Evolutionary conservation across 2,797 vertebrate genomes (phyloP), one percentile per base, ranked within the genome.

Genomic region (Anas flavirostris): DNA sequence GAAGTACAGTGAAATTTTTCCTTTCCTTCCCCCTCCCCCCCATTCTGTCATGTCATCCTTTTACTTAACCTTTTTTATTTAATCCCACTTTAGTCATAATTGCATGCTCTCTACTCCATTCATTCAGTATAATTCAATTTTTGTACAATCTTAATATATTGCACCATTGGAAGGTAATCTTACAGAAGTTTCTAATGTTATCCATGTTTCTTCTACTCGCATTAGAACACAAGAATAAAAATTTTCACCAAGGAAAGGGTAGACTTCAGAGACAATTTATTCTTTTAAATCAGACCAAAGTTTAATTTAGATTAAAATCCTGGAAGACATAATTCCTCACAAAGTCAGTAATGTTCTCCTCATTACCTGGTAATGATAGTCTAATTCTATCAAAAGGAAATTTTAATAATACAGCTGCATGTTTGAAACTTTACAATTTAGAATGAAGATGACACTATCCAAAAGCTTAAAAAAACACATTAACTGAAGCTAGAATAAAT

Each of bases 231-330:
- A 66, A 37, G 90, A 91, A 93, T 95, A 85, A 96, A 95, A 95
- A 91, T 79, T 90, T 91, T 96, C 93, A 96, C 93, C 93, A 94
- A 94, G 94, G 95, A 96, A 92, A 96, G 85, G 1, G 46, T 10
- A 94, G 88, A 74, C 91, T 97, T 97, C 91, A 95, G 91, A 95
- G 91, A 82, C 93, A 96, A 97, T 95, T 95, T 96, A 95, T 95
- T 97, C 95, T 94, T 96, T 95, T 91, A 95, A 96, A 67, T 95
- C 93, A 95, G 92, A 96, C 87, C 82, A 94, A 94, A 92, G 90
- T 97, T 97, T 97, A 97, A 97, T 97, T 95, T 96, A 97, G 96
- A 96, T 96, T 94, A 95, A 97, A 96, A 97, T 96, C 93, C 93
- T 96, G 69, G 86, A 96, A 88, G 93, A 96, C 83, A 79, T 95